A percentile compares a stretch with the other conserved stretches of the same genome.
Conservation (phyloP, 1,140 invertebrate species). For the Thaumetopoea pityocampa region DNA sequence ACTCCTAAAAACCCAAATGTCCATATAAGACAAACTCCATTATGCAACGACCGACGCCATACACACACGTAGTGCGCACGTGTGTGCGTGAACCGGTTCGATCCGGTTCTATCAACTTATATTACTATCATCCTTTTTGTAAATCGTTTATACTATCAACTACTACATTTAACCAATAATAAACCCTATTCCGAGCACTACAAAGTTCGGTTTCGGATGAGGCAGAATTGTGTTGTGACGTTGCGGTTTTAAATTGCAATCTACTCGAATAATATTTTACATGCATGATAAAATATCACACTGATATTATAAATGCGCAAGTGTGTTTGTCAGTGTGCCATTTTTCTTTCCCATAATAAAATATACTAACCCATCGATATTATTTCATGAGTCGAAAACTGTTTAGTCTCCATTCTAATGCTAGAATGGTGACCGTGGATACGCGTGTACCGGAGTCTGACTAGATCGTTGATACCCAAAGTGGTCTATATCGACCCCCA, state of each 20-base stretch:
- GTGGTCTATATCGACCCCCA: no score
- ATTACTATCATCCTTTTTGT: constrained; percentile 51
- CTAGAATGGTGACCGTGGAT: no score
- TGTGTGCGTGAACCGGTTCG: constrained; percentile 22
- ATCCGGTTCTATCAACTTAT: constrained; percentile 38
- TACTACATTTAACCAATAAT: constrained; percentile 1
- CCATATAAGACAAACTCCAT: not conserved
- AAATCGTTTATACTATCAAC: constrained; percentile 28
- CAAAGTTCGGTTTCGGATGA: constrained; percentile 5
- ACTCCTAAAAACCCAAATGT: not conserved
- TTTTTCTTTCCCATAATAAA: no score
- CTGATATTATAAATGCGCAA: no score
- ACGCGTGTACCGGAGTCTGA: no score
- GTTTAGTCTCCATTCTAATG: no score
- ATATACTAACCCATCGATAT: no score
- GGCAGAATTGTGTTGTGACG: constrained; percentile 1
- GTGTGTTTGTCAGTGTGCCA: no score
- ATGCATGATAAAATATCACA: no score
- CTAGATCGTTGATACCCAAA: no score
- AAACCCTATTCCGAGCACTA: constrained; percentile 1
- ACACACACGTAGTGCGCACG: constrained; percentile 24
- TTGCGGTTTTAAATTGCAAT: constrained; percentile 20
- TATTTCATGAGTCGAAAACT: no score
- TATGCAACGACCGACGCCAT: constrained; percentile 6
- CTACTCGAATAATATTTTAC: constrained; percentile 41